Base-by-base conservation (phyloP, 1,140 invertebrate species). In the Triops cancriformis region DNA sequence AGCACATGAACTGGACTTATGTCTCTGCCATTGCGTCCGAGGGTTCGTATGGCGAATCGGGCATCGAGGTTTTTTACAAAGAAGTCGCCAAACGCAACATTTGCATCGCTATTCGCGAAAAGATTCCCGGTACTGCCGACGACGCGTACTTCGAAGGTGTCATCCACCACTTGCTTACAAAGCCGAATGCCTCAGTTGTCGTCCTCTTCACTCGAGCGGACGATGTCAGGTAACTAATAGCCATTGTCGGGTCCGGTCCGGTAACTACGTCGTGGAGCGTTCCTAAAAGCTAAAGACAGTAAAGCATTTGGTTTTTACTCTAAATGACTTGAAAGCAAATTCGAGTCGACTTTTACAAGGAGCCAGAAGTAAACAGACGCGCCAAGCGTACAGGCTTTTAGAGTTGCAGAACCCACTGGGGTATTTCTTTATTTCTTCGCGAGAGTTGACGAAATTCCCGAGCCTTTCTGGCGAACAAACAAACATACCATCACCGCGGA, bases 21-120 rank as follows among this genome's bases (percentile, higher is more conserved):
- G 87, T 90, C 9, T 89, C 87, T 23, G 86, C 89, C 5, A 85
- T 91, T 18, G 88, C 87, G 23, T 88, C 88, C 18, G 88, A 88
- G 73, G 89, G 89, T 5, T 88, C 89, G 79, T 91, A 90, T 80
- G 89, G 89, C 1, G 89, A 90, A 81, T 85, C 84, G 2, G 85
- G 85, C 3, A 85, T 84, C 51, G 89, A 90, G 80, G 89, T 90
- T 6, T 92, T 93, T 81, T 89, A 91, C 73, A 87, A 87, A 73
- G 89, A 89, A 81, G 91, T 90, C 0, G 86, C 85, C 1, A 87
- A 88, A 26, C 82, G 90, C 1, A 90, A 91, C 79, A 91, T 94
- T 23, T 93, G 92, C 82, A 91, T 94, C 73, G 92, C 91, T 0
- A 87, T 88, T 0, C 88, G 89, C 1, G 89, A 91, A 78, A 91